Conservation (phyloP, 2,797 vertebrate species). For the Brachymystax lenok region DNA sequence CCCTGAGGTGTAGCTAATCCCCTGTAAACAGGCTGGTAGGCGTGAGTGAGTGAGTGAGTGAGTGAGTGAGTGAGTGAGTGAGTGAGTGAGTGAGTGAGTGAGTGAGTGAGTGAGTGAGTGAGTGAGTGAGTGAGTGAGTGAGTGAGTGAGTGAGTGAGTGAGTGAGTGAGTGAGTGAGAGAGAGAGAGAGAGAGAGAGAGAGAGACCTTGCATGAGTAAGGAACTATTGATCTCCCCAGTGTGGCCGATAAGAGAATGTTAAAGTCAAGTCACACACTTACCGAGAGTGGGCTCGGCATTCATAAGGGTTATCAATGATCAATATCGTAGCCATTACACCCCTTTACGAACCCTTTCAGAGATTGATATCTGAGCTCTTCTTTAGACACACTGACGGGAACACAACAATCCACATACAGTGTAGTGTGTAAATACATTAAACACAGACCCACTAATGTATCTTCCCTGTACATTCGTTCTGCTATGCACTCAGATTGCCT, state of each 20-base stretch:
- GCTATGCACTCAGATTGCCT: background rate
- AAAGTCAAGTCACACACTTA: background rate
- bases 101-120: background rate
- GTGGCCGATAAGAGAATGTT: constrained; percentile 3
- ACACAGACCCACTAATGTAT: background rate
- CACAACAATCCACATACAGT: background rate
- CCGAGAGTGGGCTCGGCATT: background rate
- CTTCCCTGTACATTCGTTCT: background rate
- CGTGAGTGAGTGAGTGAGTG: background rate
- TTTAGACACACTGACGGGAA: background rate
- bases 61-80: background rate
- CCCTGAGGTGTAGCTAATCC: constrained; percentile 44
- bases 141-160: background rate
- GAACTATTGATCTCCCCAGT: constrained; percentile 7
- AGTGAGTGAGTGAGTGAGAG: background rate
- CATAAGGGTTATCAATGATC: constrained; percentile 4
- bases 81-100: background rate
- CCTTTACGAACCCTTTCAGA: background rate
- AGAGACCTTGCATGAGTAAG: background rate
- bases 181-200: background rate
- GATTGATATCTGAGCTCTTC: background rate
- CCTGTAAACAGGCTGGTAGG: constrained; percentile 39
- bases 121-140: no score
- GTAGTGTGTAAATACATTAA: background rate
- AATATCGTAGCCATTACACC: background rate